Conservation (phyloP, 2,888 invertebrate species). For the Gisinianus flammeolus region DNA sequence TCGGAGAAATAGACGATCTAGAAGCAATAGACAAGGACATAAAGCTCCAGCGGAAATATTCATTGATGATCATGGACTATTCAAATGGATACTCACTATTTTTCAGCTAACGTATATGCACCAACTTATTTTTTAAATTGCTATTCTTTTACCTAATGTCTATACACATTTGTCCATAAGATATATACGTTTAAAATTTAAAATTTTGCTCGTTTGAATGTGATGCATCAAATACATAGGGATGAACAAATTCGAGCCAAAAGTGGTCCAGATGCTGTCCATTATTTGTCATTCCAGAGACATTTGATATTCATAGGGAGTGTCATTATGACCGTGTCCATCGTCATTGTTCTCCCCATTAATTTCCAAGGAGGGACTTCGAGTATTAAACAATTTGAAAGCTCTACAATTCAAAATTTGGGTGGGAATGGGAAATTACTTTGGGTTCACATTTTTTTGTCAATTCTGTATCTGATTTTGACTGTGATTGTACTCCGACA, state of each 20-base stretch:
- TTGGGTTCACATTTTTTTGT: conserved; percentile 87
- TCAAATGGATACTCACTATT: not conserved
- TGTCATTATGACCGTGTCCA: conserved; percentile 78
- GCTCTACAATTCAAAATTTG: conserved; percentile 85
- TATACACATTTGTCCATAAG: not conserved
- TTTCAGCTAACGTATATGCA: not conserved
- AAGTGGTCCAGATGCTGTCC: conserved; percentile 85
- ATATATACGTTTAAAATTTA: too few species aligned
- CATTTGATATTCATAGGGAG: conserved; percentile 83
- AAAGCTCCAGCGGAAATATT: conserved; percentile 62
- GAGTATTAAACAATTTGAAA: conserved; percentile 30
- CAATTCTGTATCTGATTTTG: conserved; percentile 81
- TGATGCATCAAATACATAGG: conserved; percentile 68
- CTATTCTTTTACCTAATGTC: not conserved
- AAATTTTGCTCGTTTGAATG: not conserved
- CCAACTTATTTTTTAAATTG: not conserved
- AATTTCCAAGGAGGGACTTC: conserved; percentile 70
- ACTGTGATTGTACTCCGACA: conserved; percentile 85
- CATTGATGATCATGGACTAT: conserved; percentile 10
- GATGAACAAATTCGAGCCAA: conserved; percentile 62
- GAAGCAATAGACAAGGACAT: not conserved
- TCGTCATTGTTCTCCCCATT: conserved; percentile 84
- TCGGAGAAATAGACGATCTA: not conserved
- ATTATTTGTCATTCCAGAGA: conserved; percentile 91
- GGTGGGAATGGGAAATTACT: conserved; percentile 71